phyloP scores from a whole-genome alignment of 2,888 invertebrate species.

The Chaitophorus viminalis region DNA sequence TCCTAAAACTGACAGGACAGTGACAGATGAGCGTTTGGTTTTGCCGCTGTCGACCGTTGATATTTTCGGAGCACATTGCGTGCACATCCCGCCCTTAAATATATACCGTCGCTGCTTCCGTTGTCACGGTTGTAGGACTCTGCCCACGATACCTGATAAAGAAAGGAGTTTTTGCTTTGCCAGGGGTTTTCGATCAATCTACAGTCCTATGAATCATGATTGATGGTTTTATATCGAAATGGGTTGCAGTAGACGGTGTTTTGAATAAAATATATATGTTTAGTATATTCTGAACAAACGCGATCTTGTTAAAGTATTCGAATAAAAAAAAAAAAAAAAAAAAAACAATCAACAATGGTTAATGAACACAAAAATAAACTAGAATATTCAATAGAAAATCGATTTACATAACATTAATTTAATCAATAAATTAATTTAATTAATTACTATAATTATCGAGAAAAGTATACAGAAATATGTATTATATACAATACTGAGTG shows the following conservation, averaged over 20 bases:
- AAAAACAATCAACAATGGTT: no score
- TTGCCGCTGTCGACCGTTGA: slow-evolving; percentile 34
- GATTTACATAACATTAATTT: no score
- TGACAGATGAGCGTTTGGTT: slow-evolving; percentile 51
- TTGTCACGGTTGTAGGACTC: neutral
- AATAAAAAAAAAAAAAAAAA: no score
- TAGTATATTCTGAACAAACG: no score
- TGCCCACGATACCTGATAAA: slow-evolving; percentile 41
- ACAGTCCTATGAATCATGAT: neutral
- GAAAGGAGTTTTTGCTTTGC: slow-evolving; percentile 19
- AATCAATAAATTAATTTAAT: no score
- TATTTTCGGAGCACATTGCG: neutral
- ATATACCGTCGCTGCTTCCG: neutral
- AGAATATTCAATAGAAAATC: no score
- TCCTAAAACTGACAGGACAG: slow-evolving; percentile 14
- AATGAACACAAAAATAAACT: no score
- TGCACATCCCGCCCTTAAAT: neutral
- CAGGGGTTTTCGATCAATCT: neutral
- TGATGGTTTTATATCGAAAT: neutral
- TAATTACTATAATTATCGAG: no score
- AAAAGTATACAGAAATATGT: no score
- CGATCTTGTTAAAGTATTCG: no score
- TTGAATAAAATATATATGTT: neutral
- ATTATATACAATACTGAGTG: no score
- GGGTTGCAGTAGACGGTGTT: neutral